phyloP scores from a whole-genome alignment of 2,113 vertebrate genomes.

The Chascanopsetta lugubris region DNA sequence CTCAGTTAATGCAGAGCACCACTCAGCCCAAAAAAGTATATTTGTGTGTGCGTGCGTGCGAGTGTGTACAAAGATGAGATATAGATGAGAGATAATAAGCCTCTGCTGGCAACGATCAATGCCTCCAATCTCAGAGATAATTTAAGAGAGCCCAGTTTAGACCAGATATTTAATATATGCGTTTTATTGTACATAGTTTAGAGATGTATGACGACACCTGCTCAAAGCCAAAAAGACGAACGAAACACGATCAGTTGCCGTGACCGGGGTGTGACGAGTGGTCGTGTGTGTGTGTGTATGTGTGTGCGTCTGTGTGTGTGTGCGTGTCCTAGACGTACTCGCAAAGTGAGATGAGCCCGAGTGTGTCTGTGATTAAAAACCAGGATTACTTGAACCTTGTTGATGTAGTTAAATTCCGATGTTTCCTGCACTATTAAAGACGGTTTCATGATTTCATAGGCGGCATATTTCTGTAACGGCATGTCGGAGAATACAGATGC shows the following conservation, averaged over 20 bases:
- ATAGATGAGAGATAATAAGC: constrained; percentile 47
- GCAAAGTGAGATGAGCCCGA: constrained; percentile 28
- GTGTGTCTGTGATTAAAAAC: constrained; percentile 33
- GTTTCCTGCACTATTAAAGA: constrained; percentile 60
- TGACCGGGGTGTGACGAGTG: constrained; percentile 25
- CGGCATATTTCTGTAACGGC: constrained; percentile 20
- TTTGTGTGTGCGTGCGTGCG: constrained; percentile 12
- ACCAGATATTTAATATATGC: constrained; percentile 65
- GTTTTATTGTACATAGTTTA: constrained; percentile 51
- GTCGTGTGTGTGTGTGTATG: constrained; percentile 10
- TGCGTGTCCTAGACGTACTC: constrained; percentile 15
- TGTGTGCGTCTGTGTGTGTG: too few species aligned
- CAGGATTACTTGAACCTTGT: constrained; percentile 63
- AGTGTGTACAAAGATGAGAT: constrained; percentile 16
- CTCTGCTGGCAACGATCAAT: constrained; percentile 39
- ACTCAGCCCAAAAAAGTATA: constrained; percentile 55
- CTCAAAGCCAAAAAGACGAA: constrained; percentile 78
- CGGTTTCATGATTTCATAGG: constrained; percentile 31
- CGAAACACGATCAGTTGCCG: constrained; percentile 26
- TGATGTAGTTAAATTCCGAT: constrained; percentile 27
- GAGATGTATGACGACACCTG: constrained; percentile 50
- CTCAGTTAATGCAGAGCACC: constrained; percentile 30
- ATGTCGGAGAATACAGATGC: constrained; percentile 26
- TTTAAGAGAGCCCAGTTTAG: constrained; percentile 55
- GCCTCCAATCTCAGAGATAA: constrained; percentile 64